Base-by-base conservation (phyloP, 2,888 invertebrate genomes). In the Chouioia cunea region DNA sequence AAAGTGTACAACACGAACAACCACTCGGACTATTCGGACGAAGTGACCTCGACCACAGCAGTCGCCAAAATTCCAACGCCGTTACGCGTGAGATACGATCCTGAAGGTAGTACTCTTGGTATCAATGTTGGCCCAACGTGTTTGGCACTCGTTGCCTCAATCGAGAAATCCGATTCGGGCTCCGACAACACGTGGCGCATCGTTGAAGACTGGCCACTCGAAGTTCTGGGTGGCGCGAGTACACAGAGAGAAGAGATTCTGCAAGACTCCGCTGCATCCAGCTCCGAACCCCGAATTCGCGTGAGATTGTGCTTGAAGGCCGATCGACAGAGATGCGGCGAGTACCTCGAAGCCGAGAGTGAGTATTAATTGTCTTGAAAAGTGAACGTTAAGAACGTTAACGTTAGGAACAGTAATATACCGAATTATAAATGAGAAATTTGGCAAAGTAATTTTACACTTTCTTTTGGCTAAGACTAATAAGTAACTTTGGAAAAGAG, bases 1-100 rank as follows among this genome's bases (percentile, higher is more conserved):
- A 95, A 94, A 86, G 96, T 96, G 0, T 89, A 94, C 74, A 97
- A 96, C 82, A 93, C 94, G 0, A 94, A 94, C 85, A 95, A 95
- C 16, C 91, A 92, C 76, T 96, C 96, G 73, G 93, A 94, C 76
- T 94, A 92, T 81, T 96, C 96, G 0, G 93, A 94, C 79, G 95
- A 95, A 82, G 91, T 94, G 56, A 89, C 90, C 0, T 92, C 92
- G 50, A 92, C 92, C 4, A 96, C 96, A 0, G 92, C 93, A 78
- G 95, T 97, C 18, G 94, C 95, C 76, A 90, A 92, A 80, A 94
- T 96, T 63, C 93, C 94, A 0, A 87, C 92, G 0, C 94, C 96
- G 0, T 89, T 93, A 75, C 90, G 93, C 74, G 95, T 95, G 23
- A 93, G 92, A 36, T 96, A 92, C 81, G 95, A 96, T 82, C 94